Base-by-base conservation (phyloP, 2,797 vertebrate genomes). In the Schizopygopsis pylzovi region DNA sequence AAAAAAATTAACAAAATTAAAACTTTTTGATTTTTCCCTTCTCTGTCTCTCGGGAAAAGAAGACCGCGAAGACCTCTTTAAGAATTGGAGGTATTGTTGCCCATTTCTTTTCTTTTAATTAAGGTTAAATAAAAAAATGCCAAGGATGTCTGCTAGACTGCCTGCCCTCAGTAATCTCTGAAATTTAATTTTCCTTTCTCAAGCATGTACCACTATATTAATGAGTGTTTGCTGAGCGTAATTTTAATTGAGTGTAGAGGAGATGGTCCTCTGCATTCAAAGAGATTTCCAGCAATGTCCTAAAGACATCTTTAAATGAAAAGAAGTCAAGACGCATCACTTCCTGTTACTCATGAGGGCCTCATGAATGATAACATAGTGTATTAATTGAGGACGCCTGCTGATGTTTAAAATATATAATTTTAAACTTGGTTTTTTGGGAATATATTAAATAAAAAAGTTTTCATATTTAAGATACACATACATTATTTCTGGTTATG, bases 31-130 rank as follows among this genome's bases (percentile, higher is more conserved):
- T 16, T 67, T 47, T 45, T 37, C 9, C 33, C 20, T 20, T 43
- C 3, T 56, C 6, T 2, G 22, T 75, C 71, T 49, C 41, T 39
- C 1, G 45, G 73, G 61, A n/a, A 25, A 16, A 33, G 39, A 56
- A 85, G 78, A 83, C 56, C 63, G 59, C 22, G 59, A 28, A 79
- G 43, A 47, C 67, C 43, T 78, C 67, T 73, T 52, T 47, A 28
- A 73, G 77, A 78, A 80, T 56, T 59, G 0, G 6, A 79, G 37
- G 63, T 43, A 85, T 79, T 79, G 75, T 85, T 61, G 65, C 39
- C 83, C 70, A 65, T 85, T 81, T 84, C 84, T 86, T 89, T 88
- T 72, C 77, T 84, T 89, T 89, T 89, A 89, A 86, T 87, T 86
- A 87, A 81, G 78, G 84, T 75, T 70, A 70, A 79, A 89, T 83